A percentile compares a stretch with the other conserved stretches of the same genome.
phyloP scores from a whole-genome alignment of 2,888 invertebrate genomes.

The Aporophyla nigra region DNA sequence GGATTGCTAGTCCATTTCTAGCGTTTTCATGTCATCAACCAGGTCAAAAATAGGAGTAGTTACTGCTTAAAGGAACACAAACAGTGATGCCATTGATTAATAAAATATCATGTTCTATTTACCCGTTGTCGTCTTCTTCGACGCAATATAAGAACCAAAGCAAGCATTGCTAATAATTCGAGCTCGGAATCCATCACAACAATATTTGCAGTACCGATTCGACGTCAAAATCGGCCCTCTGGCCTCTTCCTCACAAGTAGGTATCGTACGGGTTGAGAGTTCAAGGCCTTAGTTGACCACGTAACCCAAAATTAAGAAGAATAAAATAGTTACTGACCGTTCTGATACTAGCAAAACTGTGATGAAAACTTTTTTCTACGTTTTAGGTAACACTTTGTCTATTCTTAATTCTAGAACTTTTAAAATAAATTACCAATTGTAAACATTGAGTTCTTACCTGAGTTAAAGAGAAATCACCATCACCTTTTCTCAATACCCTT shows the following conservation, averaged over 20 bases:
- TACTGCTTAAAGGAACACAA: not conserved
- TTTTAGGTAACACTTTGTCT: not conserved
- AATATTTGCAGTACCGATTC: not conserved
- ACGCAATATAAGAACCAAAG: not conserved
- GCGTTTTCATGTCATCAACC: not conserved
- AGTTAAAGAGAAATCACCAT: conserved; percentile 74
- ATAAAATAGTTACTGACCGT: not conserved
- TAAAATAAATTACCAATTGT: not conserved
- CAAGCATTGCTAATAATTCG: conserved; percentile 5
- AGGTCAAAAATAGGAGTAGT: too few relatives aligned
- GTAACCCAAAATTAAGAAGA: not conserved
- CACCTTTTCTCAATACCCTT: conserved; percentile 74
- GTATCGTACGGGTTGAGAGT: not conserved
- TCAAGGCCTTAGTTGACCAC: not conserved
- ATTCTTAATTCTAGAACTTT: conserved; percentile 2
- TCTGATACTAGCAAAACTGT: not conserved
- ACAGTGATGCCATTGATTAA: not conserved
- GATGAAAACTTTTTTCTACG: not conserved
- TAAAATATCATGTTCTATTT: not conserved
- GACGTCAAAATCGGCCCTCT: not conserved
- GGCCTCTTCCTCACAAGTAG: not conserved
- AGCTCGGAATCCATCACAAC: not conserved
- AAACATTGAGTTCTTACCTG: conserved; percentile 74
- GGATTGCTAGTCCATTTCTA: not conserved
- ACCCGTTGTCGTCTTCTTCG: not conserved